Evolutionary conservation across 2,113 vertebrate genomes (phyloP), one percentile per base, ranked within the genome.

Genomic region (Maccullochella peelii): DNA sequence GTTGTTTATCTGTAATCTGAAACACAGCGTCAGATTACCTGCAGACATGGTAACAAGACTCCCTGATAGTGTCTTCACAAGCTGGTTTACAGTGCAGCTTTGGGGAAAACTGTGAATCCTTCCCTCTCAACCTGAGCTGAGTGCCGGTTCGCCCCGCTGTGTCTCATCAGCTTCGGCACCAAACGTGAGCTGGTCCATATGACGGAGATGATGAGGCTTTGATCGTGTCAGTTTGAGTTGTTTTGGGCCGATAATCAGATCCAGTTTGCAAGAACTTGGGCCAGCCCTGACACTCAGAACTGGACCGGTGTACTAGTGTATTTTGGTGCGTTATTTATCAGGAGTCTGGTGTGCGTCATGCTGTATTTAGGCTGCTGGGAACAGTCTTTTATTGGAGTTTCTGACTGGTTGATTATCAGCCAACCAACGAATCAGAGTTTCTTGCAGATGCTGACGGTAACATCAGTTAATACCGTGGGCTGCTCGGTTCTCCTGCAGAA

Each of bases 1-100:
- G 38, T 23, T 8, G 36, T 20, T 25, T 18, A 27, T 57, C 67
- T 25, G 62, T 83, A 79, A 91, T 72, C 52, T 40, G 86, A 91
- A 7, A 18, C 68, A 5, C 9, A 20, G 88, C 47, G 68, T 91
- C 86, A 4, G 65, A 73, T 89, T 62, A 79, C 42, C n/a, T 42
- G 82, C 73, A 75, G 33, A 42, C 59, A 3, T 27, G 30, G 83
- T 69, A 79, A 72, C 67, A 1, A n/a, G 69, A 82, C 73, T 70
- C 77, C 0, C 5, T 12, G 15, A 7, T 33, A 1, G 18, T 9
- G 47, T 55, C 30, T 20, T 6, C 12, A n/a, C 40, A 0, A 12
- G 71, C 25, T 33, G 71, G 2, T 18, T 36, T 33, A 18, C 20
- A 38, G 11, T 27, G 18, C 21, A 16, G 42, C 62, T 33, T n/a